These are phyloP conservation scores for Prinia subflava DNA, from an alignment of 2,113 vertebrate species.

Conservation along the genomic window DNA sequence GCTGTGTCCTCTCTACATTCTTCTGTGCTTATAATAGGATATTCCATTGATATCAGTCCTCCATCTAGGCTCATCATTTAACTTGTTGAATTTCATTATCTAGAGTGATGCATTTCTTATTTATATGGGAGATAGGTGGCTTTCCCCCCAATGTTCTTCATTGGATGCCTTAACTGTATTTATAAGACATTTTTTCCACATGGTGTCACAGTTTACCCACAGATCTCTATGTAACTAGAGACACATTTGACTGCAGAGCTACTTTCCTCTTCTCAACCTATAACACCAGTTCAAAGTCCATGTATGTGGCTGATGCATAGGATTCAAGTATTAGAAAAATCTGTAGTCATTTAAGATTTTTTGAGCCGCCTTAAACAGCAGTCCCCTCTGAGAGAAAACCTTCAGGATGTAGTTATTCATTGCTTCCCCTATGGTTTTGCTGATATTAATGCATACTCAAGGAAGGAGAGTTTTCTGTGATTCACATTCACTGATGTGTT, in stretches of 20 bases:
- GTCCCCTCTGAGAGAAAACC: neutral
- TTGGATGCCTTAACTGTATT: neutral
- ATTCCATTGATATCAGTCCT: neutral
- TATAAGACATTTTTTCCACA: neutral
- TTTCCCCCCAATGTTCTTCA: fast-evolving
- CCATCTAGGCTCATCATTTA: neutral
- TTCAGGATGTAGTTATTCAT: neutral
- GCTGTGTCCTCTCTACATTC: neutral
- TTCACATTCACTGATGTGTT: neutral
- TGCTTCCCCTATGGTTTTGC: neutral
- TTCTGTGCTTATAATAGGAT: neutral
- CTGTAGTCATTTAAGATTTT: neutral
- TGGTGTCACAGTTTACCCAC: neutral
- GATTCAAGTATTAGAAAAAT: neutral
- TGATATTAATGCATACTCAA: neutral
- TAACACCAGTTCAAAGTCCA: neutral
- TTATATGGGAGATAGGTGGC: fast-evolving
- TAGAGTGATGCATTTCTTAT: neutral
- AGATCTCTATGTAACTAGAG: neutral
- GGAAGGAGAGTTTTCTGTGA: neutral
- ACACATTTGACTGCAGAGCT: neutral
- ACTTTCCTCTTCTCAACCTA: neutral
- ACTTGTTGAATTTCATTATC: neutral
- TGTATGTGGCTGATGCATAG: neutral
- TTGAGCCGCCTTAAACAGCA: neutral